Conservation (phyloP, 2,888 invertebrate genomes). For the Gasteruption jaculator region DNA sequence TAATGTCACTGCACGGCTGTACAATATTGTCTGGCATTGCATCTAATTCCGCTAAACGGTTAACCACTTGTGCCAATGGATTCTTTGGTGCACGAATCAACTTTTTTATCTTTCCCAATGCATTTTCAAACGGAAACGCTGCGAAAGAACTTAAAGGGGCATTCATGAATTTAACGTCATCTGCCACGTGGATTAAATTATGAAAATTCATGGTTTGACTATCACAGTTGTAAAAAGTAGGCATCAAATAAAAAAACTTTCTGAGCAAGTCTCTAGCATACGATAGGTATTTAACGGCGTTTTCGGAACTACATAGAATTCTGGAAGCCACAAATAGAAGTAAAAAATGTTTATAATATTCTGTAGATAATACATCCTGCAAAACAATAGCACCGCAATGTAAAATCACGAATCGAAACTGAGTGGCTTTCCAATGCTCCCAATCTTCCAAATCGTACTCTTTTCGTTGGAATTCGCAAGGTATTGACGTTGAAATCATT, state of each 20-base stretch:
- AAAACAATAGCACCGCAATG: conserved; percentile 13
- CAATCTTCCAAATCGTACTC: conserved; percentile 15
- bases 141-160: conserved; percentile 14
- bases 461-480: conserved; percentile 16
- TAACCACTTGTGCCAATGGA: conserved; percentile 16
- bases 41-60: conserved; percentile 12
- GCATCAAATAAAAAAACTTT: conserved; percentile 14
- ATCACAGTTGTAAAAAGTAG: conserved; percentile 15
- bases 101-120: conserved; percentile 15
- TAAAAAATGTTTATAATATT: conserved; percentile 18
- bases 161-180: conserved; percentile 17
- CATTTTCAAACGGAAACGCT: too few species aligned
- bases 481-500: conserved; percentile 1
- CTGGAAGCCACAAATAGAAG: conserved; percentile 15
- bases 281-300: conserved; percentile 15
- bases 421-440: conserved; percentile 18
- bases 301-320: conserved; percentile 8
- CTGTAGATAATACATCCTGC: conserved; percentile 6
- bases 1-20: too few species aligned
- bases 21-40: conserved; percentile 5
- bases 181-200: conserved; percentile 17
- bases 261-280: conserved; percentile 16
- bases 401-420: conserved; percentile 15
- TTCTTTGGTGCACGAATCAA: conserved; percentile 13
- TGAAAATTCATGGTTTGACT: conserved; percentile 22